phyloP scores from a whole-genome alignment of 2,888 invertebrate species.

The Sylvicola cinctus region DNA sequence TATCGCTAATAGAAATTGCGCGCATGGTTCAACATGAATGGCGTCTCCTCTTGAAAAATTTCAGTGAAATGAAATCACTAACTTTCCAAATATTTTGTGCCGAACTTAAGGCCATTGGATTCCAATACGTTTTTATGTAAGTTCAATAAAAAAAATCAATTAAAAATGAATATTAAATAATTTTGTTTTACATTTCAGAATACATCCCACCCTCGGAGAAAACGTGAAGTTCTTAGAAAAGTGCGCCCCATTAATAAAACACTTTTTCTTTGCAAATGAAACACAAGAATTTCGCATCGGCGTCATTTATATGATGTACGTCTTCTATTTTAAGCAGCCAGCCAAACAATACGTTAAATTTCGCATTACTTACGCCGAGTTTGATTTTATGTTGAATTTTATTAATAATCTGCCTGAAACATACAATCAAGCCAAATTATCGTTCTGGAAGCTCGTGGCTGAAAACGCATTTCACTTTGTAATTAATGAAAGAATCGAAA shows the following conservation, averaged over 20 bases:
- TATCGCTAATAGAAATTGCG: too few relatives aligned
- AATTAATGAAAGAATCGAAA: too few relatives aligned
- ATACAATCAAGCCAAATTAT: conserved; percentile 6
- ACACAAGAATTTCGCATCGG: conserved; percentile 4
- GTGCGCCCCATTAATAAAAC: conserved; percentile 3
- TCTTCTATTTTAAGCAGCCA: conserved; percentile 9
- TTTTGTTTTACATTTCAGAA: too few relatives aligned
- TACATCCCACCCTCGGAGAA: conserved; percentile 2
- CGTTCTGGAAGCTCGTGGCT: conserved; percentile 8
- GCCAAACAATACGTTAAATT: conserved; percentile 7
- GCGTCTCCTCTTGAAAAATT: too few relatives aligned
- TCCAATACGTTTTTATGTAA: too few relatives aligned
- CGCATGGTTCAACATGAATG: too few relatives aligned
- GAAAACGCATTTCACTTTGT: conserved; percentile 7
- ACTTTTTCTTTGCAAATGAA: conserved; percentile 3
- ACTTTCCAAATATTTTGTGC: too few relatives aligned
- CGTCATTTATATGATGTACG: conserved; percentile 8
- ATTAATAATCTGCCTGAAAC: not conserved
- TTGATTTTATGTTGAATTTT: conserved; percentile 5
- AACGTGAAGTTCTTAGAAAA: conserved; percentile 6
- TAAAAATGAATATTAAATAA: too few relatives aligned
- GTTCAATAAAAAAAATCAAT: too few relatives aligned
- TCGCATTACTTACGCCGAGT: conserved; percentile 5
- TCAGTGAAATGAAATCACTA: too few relatives aligned
- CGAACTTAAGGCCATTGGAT: too few relatives aligned